Evolutionary conservation across 2,888 invertebrate genomes (phyloP).

Genomic region (Agonum fuliginosum): DNA sequence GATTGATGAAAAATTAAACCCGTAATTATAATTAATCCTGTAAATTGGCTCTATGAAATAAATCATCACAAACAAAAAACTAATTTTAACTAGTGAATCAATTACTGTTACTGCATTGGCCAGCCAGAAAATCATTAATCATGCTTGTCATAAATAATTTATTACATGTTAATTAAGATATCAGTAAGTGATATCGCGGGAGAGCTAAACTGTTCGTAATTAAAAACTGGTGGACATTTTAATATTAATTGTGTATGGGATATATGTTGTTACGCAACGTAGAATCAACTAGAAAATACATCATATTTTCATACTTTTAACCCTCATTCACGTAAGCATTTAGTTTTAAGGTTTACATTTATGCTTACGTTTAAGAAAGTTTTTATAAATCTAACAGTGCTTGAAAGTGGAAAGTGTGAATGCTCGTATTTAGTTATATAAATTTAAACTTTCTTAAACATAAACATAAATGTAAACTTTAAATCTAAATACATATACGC

Average conservation of each 20-base stretch:
- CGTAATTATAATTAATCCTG: slow-evolving; percentile 25
- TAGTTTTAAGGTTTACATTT: no score
- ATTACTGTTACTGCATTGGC: slow-evolving; percentile 53
- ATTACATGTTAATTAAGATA: slow-evolving; percentile 59
- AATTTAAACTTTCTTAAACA: no score
- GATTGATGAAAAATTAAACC: slow-evolving; percentile 13
- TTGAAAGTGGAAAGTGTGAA: no score
- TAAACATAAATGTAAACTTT: no score
- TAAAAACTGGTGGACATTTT: slow-evolving; percentile 52
- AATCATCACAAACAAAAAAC: slow-evolving; percentile 48
- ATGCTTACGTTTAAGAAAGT: no score
- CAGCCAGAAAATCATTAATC: slow-evolving; percentile 52
- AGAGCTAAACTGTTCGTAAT: slow-evolving; percentile 46
- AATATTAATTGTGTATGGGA: slow-evolving; percentile 50
- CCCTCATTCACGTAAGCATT: neutral
- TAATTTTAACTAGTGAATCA: slow-evolving; percentile 57
- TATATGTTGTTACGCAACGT: slow-evolving; percentile 23
- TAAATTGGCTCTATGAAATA: slow-evolving; percentile 40
- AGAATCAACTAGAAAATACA: neutral
- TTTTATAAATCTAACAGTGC: no score
- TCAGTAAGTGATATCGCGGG: slow-evolving; percentile 55
- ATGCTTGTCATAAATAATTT: slow-evolving; percentile 57
- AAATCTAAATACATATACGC: no score
- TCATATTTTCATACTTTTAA: neutral
- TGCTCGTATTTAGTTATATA: no score